Base-by-base conservation (phyloP, 2,888 invertebrate genomes). In the Aradus depressus region DNA sequence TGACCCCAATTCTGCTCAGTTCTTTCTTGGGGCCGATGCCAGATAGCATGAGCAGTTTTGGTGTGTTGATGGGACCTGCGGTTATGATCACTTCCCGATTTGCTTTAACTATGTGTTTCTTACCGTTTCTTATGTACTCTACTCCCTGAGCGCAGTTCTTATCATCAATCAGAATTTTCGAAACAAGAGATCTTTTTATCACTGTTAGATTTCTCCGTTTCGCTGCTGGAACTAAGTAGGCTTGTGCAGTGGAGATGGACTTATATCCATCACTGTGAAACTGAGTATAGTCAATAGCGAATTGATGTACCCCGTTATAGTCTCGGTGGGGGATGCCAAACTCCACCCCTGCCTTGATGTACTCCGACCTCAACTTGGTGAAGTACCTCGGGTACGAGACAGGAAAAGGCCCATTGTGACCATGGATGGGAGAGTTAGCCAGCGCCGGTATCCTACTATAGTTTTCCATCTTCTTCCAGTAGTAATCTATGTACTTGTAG, bases 61-160 rank as follows among this genome's bases (percentile, higher is more conserved):
- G 74, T 10, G 73, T 69, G 62, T 75, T 76, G 57, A 77, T 70
- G 12, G 75, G 68, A 10, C 77, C 76, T 3, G 70, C 72, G 42
- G 71, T 68, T 18, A 77, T 60, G 53, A 76, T 72, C 2, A 76
- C 66, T 54, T 71, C 72, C 49, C 67, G 68, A 23, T 66, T 64
- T n/a, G 54, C 54, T 18, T 16, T 48, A 6, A 41, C 51, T 10
- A 38, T 41, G 22, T 44, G 37, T 49, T 73, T 75, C 50, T 73
- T 72, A 1, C 81, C 81, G 47, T 81, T 73, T 39, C 82, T 74
- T 4, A 80, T 64, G 56, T 83, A 84, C 61, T 84, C 81, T 0
- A 90, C 81, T 0, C 85, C 89, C 10, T 51, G 43, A 19, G 47
- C 42, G n/a, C 22, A 42, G 14, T 38, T 28, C 16, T 38, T 6